Evolutionary conservation across 2,797 vertebrate genomes (phyloP).

Genomic region (Atherinosoma microstoma): DNA sequence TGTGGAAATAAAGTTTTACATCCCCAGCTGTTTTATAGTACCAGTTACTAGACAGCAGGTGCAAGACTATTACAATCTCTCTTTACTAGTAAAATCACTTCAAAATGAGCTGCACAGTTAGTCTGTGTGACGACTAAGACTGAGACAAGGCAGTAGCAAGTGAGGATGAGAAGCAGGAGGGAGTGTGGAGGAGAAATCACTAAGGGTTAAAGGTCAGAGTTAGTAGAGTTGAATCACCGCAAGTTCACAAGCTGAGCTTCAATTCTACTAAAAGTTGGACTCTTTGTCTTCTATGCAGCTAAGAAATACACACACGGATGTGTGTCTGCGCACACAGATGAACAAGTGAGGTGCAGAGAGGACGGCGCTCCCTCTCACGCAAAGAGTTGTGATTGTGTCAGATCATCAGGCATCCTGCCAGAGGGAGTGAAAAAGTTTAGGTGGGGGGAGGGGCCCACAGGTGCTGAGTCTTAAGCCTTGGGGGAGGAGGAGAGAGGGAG

Average conservation of each 20-base stretch:
- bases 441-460: conserved; percentile 67
- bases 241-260: conserved; percentile 30
- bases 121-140: conserved; percentile 46
- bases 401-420: conserved; percentile 72
- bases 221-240: conserved; percentile 46
- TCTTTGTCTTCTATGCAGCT: conserved; percentile 16
- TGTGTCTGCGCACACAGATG: conserved; percentile 28
- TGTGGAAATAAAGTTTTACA: conserved; percentile 81
- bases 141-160: conserved; percentile 58
- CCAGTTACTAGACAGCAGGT: conserved; percentile 82
- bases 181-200: conserved; percentile 29
- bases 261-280: conserved; percentile 18
- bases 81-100: conserved; percentile 67
- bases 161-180: conserved; percentile 34
- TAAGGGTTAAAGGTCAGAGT: conserved; percentile 39
- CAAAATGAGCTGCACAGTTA: conserved; percentile 49
- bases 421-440: conserved; percentile 52
- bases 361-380: conserved; percentile 71
- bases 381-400: conserved; percentile 74
- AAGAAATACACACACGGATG: conserved; percentile 19
- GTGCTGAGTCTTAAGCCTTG: conserved; percentile 70
- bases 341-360: conserved; percentile 39
- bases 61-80: conserved; percentile 73
- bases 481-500: conserved; percentile 46
- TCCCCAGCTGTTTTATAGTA: conserved; percentile 78